Evolutionary conservation across 2,888 invertebrate species (phyloP), one percentile per base, ranked within the genome.

Genomic region (Amitus sp.): DNA sequence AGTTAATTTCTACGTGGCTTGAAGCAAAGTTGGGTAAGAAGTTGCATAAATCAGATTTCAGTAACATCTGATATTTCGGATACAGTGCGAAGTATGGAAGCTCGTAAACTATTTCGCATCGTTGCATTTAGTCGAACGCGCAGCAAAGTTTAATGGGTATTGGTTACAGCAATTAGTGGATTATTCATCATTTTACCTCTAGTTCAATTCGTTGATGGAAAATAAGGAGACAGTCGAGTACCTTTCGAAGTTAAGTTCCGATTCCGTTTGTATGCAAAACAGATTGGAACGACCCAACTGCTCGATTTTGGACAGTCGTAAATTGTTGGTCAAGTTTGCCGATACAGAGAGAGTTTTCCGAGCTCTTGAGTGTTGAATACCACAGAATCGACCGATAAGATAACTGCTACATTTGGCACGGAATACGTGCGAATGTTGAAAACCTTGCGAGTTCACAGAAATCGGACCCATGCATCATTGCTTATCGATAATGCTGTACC

Each of bases 391-490:
- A n/a, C 34, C n/a, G 34, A 34, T 34, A 34, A 34, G 34, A 34
- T 34, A 34, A 34, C 34, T 10, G 4, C 34, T 34, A 13, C 10
- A 13, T 4, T 9, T 34, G 10, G n/a, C 34, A 9, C 28, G 28
- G 12, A 6, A 34, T 34, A n/a, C 34, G n/a, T 13, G 34, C 10
- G 10, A 5, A 34, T n/a, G 34, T 9, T 4, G 10, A 5, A 7
- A 23, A 7, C 23, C 23, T 23, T 23, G 23, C 23, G 23, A 23
- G 23, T 23, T 23, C 7, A 3, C 54, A 47, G 56, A 59, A 62
- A 62, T 60, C 54, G 52, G 40, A 53, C 33, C 57, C 54, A 60
- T 66, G 57, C 59, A 59, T 62, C 65, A 56, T 57, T 62, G 49
- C 48, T 49, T 62, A 66, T 62, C 65, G 62, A 65, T 56, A 55